Conservation (phyloP, 2,113 vertebrate genomes). For the Suricata suricatta region DNA sequence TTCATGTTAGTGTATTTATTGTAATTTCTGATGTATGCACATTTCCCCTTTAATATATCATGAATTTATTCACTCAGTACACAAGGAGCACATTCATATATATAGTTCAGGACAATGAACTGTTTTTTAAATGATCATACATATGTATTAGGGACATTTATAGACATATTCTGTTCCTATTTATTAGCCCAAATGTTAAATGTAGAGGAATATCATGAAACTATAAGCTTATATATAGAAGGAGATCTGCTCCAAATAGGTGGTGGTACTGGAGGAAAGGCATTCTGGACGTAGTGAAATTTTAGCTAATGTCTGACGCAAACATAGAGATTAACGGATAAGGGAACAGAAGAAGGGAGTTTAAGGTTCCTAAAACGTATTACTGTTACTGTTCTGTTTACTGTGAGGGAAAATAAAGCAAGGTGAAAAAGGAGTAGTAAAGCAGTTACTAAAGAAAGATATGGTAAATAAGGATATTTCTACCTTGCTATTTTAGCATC, state of each 20-base stretch:
- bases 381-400: not conserved
- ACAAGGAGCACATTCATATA: not conserved
- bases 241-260: not conserved
- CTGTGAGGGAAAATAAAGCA: not conserved
- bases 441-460: not conserved
- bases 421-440: not conserved
- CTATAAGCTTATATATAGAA: not conserved
- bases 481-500: not conserved
- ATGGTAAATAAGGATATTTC: not conserved
- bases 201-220: not conserved
- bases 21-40: not conserved
- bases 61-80: not conserved
- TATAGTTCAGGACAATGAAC: not conserved
- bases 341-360: not conserved
- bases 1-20: not conserved
- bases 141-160: not conserved
- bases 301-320: not conserved
- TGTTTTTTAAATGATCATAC: not conserved
- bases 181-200: not conserved
- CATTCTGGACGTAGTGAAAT: not conserved
- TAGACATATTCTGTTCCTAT: not conserved
- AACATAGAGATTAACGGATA: not conserved
- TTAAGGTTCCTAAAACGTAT: not conserved
- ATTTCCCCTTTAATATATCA: not conserved
- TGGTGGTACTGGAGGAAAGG: not conserved